phyloP scores from a whole-genome alignment of 2,797 vertebrate species.

The Cyclopterus lumpus region DNA sequence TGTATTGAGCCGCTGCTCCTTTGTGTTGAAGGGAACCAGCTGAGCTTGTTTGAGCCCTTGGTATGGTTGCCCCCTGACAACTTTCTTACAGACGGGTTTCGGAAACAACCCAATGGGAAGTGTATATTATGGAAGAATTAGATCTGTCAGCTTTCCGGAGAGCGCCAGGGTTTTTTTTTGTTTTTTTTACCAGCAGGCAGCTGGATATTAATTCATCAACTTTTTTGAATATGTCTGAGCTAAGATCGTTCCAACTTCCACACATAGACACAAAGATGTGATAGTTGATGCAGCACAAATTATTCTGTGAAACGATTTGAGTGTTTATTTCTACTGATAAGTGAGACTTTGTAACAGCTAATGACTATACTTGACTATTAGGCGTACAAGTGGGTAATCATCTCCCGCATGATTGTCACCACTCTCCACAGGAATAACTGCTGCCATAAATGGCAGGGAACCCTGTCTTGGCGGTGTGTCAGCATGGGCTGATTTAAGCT shows the following conservation, averaged over 20 bases:
- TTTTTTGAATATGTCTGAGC: background rate
- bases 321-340: conserved; percentile 25
- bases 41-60: background rate
- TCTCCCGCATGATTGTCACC: conserved; percentile 55
- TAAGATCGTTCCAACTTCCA: background rate
- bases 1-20: conserved; percentile 14
- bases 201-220: conserved; percentile 13
- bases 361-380: conserved; percentile 50
- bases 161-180: background rate
- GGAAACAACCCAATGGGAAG: conserved; percentile 3
- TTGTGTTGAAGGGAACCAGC: conserved; percentile 7
- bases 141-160: conserved; percentile 4
- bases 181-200: background rate
- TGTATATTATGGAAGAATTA: conserved; percentile 5
- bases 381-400: conserved; percentile 55
- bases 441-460: conserved; percentile 54
- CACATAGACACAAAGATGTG: conserved; percentile 10
- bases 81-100: background rate
- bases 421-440: conserved; percentile 57
- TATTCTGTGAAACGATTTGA: conserved; percentile 21
- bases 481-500: conserved; percentile 55
- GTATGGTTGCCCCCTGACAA: background rate
- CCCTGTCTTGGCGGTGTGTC: conserved; percentile 27
- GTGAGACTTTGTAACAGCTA: conserved; percentile 40
- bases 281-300: conserved; percentile 24